Conservation (phyloP, 2,113 vertebrate species). For the Willisornis vidua region DNA sequence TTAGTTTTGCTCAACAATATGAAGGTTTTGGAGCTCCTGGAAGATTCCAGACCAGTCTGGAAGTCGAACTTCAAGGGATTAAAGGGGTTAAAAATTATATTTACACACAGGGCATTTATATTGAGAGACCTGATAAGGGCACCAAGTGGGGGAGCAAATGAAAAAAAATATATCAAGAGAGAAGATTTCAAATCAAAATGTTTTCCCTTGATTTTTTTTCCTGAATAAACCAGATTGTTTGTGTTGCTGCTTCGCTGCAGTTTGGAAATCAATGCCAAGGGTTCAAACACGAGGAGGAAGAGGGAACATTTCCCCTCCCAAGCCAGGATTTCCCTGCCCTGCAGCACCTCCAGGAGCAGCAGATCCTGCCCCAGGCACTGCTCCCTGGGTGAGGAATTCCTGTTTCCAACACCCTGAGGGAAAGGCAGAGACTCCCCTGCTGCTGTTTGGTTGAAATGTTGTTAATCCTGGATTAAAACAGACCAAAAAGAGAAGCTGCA, state of each 20-base stretch:
- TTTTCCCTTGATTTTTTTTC: neutral
- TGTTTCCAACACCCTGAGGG: neutral
- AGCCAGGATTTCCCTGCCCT: neutral
- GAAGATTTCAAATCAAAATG: neutral
- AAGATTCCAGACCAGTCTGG: neutral
- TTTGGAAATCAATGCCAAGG: neutral
- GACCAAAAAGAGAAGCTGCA: neutral
- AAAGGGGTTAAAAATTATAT: neutral
- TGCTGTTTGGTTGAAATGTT: neutral
- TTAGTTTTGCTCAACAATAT: neutral
- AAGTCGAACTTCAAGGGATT: neutral
- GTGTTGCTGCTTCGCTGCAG: neutral
- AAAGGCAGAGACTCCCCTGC: neutral
- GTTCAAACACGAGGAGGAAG: neutral
- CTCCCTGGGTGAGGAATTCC: neutral
- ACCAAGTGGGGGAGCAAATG: neutral
- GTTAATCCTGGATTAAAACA: neutral
- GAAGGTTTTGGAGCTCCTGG: neutral
- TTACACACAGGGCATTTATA: neutral
- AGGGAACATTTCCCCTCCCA: neutral
- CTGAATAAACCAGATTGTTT: neutral
- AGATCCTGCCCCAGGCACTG: neutral
- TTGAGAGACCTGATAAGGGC: neutral
- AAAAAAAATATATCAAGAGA: accelerated
- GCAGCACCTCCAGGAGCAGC: neutral